A percentile compares a stretch with the other conserved stretches of the same genome.
Conservation (phyloP, 2,797 vertebrate genomes). For the Sebastes kiyomatsui region DNA sequence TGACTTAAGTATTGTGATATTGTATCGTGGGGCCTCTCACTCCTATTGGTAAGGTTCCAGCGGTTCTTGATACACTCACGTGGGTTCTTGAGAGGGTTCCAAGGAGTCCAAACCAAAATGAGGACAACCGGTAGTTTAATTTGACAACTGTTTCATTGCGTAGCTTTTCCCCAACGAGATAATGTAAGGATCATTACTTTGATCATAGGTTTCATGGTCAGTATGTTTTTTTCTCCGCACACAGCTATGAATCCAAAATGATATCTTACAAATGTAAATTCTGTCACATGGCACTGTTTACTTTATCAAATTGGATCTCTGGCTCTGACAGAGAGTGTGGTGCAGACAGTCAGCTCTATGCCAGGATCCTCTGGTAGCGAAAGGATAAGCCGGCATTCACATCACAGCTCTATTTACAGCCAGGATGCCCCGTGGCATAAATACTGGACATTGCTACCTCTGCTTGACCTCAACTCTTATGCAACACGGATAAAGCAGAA, state of each 20-base stretch:
- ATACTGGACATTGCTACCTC: conserved; percentile 20
- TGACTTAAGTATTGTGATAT: too few relatives aligned
- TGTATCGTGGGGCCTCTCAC: too few relatives aligned
- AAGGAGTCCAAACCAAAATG: not conserved
- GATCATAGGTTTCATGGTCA: not conserved
- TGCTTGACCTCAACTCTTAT: conserved; percentile 28
- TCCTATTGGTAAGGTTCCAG: too few relatives aligned
- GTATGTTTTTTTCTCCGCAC: not conserved
- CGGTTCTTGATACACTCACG: not conserved
- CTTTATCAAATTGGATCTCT: not conserved
- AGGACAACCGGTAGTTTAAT: not conserved
- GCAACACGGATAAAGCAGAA: conserved; percentile 17
- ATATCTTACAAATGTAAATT: not conserved
- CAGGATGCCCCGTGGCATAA: conserved; percentile 5
- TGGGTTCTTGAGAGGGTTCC: not conserved
- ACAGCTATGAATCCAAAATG: not conserved
- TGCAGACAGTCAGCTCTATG: conserved; percentile 3
- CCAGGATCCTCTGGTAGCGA: not conserved
- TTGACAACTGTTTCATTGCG: not conserved
- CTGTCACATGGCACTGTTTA: not conserved
- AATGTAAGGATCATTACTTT: not conserved
- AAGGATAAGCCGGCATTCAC: conserved; percentile 24
- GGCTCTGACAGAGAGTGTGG: not conserved
- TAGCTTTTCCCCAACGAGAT: not conserved
- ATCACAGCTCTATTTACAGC: conserved; percentile 36